A percentile compares a stretch with the other conserved stretches of the same genome.
Conservation (phyloP, 1,140 invertebrate species). For the Temnothorax curvispinosus region DNA sequence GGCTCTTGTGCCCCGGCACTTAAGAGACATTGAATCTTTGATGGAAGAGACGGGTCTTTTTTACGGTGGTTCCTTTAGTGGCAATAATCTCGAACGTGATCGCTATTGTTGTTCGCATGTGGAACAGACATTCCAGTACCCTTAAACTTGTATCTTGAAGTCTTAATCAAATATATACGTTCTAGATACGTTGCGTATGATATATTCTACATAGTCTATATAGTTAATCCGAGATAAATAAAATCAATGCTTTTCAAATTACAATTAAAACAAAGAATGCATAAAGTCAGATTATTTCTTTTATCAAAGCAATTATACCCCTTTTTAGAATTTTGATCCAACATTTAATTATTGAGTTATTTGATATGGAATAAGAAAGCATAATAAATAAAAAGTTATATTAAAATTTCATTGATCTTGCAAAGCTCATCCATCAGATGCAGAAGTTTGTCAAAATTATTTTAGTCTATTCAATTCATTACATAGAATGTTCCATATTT, state of each 20-base stretch:
- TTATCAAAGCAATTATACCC: not conserved
- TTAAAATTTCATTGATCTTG: not conserved
- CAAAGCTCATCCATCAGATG: not conserved
- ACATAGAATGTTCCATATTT: not conserved
- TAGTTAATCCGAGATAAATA: not conserved
- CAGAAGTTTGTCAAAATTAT: not conserved
- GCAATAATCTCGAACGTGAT: not conserved
- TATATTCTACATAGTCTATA: not conserved
- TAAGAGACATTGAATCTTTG: slow-evolving; percentile 44
- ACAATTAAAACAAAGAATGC: not conserved
- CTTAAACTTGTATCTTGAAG: not conserved
- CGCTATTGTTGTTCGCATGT: not conserved
- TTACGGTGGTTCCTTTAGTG: not conserved
- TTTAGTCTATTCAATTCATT: not conserved
- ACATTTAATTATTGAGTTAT: not conserved
- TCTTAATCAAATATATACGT: not conserved
- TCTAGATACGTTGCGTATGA: too few species aligned
- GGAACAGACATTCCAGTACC: not conserved
- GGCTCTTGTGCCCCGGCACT: not conserved
- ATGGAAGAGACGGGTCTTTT: not conserved
- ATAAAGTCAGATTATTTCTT: not conserved
- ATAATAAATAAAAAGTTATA: not conserved
- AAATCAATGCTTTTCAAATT: not conserved
- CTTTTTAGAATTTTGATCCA: not conserved
- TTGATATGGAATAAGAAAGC: not conserved